phyloP scores from a whole-genome alignment of 2,113 vertebrate genomes.

The Tapirus terrestris region DNA sequence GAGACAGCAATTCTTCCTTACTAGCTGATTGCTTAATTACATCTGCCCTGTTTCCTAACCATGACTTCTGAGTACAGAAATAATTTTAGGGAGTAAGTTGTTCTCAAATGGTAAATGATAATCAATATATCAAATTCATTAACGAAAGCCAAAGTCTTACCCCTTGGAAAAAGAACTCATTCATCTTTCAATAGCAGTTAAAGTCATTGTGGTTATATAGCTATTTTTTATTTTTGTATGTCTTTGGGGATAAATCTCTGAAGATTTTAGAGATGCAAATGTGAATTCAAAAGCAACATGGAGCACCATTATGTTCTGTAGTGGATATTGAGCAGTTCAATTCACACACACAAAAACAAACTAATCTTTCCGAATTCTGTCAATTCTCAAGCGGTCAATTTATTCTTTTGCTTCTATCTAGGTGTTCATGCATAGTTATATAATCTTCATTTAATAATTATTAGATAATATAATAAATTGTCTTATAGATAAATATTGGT shows the following conservation, averaged over 20 bases:
- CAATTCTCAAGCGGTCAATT: constrained; percentile 24
- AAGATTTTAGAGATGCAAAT: neutral
- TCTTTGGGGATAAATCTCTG: constrained; percentile 33
- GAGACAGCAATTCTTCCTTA: neutral
- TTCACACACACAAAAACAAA: neutral
- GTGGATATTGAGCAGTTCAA: neutral
- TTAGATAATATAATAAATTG: neutral
- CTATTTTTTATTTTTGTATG: neutral
- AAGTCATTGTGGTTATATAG: neutral
- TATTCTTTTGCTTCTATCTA: neutral
- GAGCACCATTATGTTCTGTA: neutral
- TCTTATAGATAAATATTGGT: neutral
- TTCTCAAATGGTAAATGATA: neutral
- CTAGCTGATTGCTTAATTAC: no score
- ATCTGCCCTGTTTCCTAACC: neutral
- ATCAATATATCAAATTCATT: neutral
- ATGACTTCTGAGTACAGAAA: neutral
- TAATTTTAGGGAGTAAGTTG: neutral
- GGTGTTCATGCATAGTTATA: neutral
- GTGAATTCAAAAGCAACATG: neutral
- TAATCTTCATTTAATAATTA: neutral
- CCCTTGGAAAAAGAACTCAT: neutral
- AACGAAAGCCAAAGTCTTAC: neutral
- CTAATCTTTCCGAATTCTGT: neutral
- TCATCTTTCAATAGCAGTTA: neutral